phyloP scores from a whole-genome alignment of 2,888 invertebrate genomes.

The Tetrapedia diversipes region DNA sequence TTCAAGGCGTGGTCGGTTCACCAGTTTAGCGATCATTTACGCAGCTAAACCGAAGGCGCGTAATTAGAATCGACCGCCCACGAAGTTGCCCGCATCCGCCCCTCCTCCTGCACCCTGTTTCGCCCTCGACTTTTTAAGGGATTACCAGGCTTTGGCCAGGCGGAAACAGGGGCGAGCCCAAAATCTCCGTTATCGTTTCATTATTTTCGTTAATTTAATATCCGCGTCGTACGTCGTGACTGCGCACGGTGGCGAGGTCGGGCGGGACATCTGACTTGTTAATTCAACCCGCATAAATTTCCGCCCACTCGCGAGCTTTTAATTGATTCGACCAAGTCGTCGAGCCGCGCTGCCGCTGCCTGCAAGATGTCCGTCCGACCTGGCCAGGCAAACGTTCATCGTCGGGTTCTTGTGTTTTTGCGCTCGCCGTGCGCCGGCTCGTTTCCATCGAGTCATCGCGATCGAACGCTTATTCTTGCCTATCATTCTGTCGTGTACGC shows the following conservation, averaged over 20 bases:
- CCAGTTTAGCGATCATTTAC: slow-evolving; percentile 30
- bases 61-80: slow-evolving; percentile 43
- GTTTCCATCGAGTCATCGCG: slow-evolving; percentile 8
- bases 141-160: slow-evolving; percentile 59
- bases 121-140: slow-evolving; percentile 63
- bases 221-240: slow-evolving; percentile 53
- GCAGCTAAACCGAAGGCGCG: neutral
- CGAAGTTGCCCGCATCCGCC: neutral
- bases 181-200: slow-evolving; percentile 78
- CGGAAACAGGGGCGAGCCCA: slow-evolving; percentile 29
- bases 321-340: slow-evolving; percentile 74
- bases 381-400: neutral
- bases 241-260: slow-evolving; percentile 18
- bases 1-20: neutral
- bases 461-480: neutral
- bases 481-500: neutral
- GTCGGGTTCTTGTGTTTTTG: neutral
- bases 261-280: slow-evolving; percentile 81
- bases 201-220: slow-evolving; percentile 81
- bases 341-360: neutral
- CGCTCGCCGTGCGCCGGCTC: no score
- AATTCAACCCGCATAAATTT: slow-evolving; percentile 82
- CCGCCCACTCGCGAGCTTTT: slow-evolving; percentile 72
- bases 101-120: slow-evolving; percentile 45
- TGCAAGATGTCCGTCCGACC: slow-evolving; percentile 9